These are phyloP conservation scores for Gnatocerus cornutus DNA, from an alignment of 2,888 invertebrate species.

Conservation along the genomic window DNA sequence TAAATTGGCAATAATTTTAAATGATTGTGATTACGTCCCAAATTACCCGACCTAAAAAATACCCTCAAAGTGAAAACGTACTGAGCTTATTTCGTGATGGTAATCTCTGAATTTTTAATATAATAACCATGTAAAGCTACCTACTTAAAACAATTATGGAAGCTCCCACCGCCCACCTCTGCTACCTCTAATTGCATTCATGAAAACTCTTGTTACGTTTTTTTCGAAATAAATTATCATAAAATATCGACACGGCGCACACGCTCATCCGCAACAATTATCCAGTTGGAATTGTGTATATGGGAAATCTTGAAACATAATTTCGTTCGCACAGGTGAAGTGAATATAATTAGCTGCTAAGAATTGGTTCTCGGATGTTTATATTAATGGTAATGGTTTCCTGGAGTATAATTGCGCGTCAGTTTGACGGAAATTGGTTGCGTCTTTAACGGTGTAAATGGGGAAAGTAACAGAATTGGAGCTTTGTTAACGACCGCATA, in stretches of 20 bases:
- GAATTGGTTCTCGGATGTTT: constrained; percentile 37
- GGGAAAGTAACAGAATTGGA: constrained; percentile 34
- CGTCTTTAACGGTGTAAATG: constrained; percentile 33
- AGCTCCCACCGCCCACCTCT: constrained; percentile 8
- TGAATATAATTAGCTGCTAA: constrained; percentile 36
- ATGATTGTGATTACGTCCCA: no score
- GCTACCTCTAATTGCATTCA: background rate
- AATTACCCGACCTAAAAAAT: no score
- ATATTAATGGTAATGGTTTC: constrained; percentile 46
- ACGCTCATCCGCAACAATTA: constrained; percentile 15
- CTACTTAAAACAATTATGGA: constrained; percentile 28
- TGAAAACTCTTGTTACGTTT: background rate
- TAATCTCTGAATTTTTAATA: constrained; percentile 2
- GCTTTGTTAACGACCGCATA: constrained; percentile 23
- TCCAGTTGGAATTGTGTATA: constrained; percentile 13
- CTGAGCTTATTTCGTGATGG: background rate
- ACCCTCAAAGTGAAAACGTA: no score
- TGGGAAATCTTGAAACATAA: constrained; percentile 33
- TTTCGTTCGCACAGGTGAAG: constrained; percentile 44
- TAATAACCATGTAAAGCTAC: constrained; percentile 23
- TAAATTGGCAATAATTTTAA: no score
- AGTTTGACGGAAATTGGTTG: constrained; percentile 40
- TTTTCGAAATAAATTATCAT: background rate
- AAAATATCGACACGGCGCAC: constrained; percentile 20
- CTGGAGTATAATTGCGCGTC: constrained; percentile 34